Conservation (phyloP, 2,797 vertebrate species). For the Pelobates cultripes region DNA sequence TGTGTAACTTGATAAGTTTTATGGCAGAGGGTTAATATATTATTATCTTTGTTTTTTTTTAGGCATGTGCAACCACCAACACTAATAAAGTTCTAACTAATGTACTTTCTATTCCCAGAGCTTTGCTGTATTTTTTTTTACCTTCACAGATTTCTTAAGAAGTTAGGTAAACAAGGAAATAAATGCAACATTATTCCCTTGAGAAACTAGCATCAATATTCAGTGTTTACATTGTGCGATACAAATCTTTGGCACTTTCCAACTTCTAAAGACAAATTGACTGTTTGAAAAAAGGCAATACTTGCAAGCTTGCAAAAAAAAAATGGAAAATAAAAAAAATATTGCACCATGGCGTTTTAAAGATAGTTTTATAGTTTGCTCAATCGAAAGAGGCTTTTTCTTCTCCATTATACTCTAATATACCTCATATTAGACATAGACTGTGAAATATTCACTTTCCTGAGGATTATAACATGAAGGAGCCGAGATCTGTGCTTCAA, state of each 20-base stretch:
- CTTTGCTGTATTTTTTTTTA: not conserved
- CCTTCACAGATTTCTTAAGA: constrained; percentile 20
- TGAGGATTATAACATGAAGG: no score
- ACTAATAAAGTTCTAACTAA: not conserved
- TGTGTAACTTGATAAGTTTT: constrained; percentile 33
- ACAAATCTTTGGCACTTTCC: constrained; percentile 45
- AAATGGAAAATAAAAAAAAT: constrained; percentile 10
- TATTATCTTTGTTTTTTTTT: constrained; percentile 35
- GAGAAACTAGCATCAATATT: constrained; percentile 36
- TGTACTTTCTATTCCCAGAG: not conserved
- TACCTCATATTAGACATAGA: no score
- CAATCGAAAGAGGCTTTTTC: no score
- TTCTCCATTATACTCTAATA: no score
- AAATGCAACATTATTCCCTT: not conserved
- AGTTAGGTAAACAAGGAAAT: constrained; percentile 39
- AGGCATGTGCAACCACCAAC: constrained; percentile 24
- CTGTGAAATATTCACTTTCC: no score
- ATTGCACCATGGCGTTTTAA: not conserved
- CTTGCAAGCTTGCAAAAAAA: no score
- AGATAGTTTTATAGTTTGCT: no score
- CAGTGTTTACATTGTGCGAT: constrained; percentile 36
- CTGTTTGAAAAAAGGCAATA: not conserved
- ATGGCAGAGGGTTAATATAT: constrained; percentile 27
- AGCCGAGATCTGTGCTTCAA: no score
- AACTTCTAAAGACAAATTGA: constrained; percentile 27